Evolutionary conservation across 2,113 vertebrate species (phyloP).

Genomic region (Pollachius pollachius): DNA sequence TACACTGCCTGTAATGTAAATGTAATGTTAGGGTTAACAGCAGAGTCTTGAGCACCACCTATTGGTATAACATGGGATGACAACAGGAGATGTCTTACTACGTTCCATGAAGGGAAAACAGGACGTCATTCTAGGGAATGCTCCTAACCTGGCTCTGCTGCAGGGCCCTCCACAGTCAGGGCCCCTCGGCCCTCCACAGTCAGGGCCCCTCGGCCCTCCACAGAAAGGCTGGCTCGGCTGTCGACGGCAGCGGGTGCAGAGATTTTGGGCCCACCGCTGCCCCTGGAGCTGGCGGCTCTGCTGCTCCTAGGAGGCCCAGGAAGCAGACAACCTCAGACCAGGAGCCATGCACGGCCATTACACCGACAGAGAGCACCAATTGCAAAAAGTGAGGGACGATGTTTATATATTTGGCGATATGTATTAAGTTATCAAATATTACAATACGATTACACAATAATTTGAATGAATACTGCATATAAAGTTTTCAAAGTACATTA

Average conservation of each 20-base stretch:
- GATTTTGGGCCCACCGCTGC: conserved; percentile 77
- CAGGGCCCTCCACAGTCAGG: conserved; percentile 47
- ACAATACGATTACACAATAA: too few species aligned
- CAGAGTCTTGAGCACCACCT: too few species aligned
- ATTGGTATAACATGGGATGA: too few species aligned
- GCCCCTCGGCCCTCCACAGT: conserved; percentile 40
- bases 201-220: conserved; percentile 46
- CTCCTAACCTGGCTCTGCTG: conserved; percentile 60
- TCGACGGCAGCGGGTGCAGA: conserved; percentile 66
- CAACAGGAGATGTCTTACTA: too few species aligned
- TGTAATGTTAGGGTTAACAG: too few species aligned
- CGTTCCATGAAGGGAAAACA: too few species aligned
- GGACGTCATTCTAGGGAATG: neutral
- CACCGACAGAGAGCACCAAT: neutral
- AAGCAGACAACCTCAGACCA: neutral
- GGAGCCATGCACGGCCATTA: neutral
- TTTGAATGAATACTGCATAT: too few species aligned
- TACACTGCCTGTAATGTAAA: too few species aligned
- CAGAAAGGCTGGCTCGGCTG: conserved; percentile 40
- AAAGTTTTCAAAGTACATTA: too few species aligned
- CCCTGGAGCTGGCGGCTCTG: conserved; percentile 84
- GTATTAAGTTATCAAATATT: too few species aligned
- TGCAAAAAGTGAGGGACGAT: too few species aligned
- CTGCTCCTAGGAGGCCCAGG: conserved; percentile 79
- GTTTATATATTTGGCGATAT: too few species aligned